Evolutionary conservation across 2,888 invertebrate genomes (phyloP), one percentile per base, ranked within the genome.

Genomic region (Fragum sueziense): DNA sequence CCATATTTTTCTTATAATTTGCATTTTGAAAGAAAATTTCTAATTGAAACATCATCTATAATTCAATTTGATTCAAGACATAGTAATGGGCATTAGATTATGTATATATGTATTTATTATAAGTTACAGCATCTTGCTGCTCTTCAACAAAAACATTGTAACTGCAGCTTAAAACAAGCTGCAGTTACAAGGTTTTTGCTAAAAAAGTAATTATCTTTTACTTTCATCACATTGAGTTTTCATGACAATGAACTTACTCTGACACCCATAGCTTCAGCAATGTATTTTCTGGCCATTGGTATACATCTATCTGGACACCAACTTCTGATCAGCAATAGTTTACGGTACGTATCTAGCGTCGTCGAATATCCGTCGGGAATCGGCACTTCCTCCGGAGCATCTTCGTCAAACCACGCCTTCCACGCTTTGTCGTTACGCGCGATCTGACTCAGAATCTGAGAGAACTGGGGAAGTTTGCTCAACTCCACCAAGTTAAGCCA

Each of bases 401-500:
- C 93, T 65, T 91, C 90, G 82, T 93, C 93, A 87, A 92, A 93
- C 93, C 93, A 93, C 2, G 89, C 87, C 80, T 93, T 93, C 93
- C 93, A 93, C 4, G 89, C 90, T 89, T 93, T 93, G 83, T 93
- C 93, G 88, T 93, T 93, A 61, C 91, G 87, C 29, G 87, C 85
- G 11, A 93, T 92, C 82, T 93, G 93, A 47, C 88, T 82, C 0
- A 90, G 85, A 61, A 93, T 93, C 87, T 93, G 92, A n/a, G 90
- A 87, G 85, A 93, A 93, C 84, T 91, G 92, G 47, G 91, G 90
- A 47, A 93, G 88, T 75, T 92, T 92, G 80, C 91, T 91, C 31
- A 93, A 88, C 84, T 93, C 92, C 29, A 93, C 93, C 79, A 93
- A 86, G 87, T 93, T 93, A 25, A 93, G 87, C 93, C 93, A 93